Evolutionary conservation across 2,113 vertebrate species (phyloP).

Genomic region (Pantherophis guttatus): DNA sequence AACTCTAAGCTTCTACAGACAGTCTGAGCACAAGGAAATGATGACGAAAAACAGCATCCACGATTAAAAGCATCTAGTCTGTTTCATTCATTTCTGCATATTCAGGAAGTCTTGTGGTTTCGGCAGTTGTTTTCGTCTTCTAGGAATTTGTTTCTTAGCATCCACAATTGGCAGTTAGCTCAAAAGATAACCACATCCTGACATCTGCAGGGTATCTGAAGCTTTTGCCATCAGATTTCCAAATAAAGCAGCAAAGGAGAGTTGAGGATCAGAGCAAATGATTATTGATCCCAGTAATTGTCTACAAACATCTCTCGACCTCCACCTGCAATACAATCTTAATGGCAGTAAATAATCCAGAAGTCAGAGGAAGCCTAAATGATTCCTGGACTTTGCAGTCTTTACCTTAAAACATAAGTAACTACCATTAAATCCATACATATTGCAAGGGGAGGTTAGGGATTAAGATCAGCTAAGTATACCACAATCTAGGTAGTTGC

Average conservation of each 20-base stretch:
- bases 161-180: background rate
- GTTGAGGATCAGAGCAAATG: background rate
- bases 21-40: background rate
- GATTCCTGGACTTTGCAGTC: too few relatives aligned
- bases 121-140: background rate
- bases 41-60: background rate
- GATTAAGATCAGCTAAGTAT: too few relatives aligned
- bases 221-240: background rate
- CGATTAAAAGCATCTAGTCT: background rate
- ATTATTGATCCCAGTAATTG: background rate
- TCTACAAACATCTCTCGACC: too few relatives aligned
- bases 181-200: background rate
- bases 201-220: background rate
- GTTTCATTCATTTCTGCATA: background rate
- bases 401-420: too few relatives aligned
- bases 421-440: too few relatives aligned
- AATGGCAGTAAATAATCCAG: too few relatives aligned
- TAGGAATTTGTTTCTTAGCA: background rate
- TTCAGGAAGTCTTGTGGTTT: background rate
- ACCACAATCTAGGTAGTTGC: too few relatives aligned
- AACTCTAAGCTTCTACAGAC: too few relatives aligned
- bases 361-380: too few relatives aligned
- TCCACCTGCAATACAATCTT: too few relatives aligned
- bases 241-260: background rate
- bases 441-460: too few relatives aligned